Evolutionary conservation across 2,797 vertebrate genomes (phyloP).

Genomic region (Pempheris klunzingeri): DNA sequence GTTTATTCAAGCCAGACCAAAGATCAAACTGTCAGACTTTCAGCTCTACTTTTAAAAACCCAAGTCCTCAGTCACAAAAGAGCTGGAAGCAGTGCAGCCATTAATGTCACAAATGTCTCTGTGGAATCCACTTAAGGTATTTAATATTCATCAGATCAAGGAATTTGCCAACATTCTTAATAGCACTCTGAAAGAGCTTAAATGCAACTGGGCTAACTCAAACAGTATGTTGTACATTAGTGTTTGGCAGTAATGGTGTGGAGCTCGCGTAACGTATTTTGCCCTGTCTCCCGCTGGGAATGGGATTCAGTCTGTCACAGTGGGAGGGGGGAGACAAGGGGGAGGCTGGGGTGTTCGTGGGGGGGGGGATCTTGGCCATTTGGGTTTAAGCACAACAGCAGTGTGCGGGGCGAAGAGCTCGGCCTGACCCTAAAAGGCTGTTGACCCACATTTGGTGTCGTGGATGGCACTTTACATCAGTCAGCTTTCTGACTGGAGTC

Average conservation of each 20-base stretch:
- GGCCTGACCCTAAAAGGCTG: constrained; percentile 69
- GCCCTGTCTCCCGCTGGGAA: constrained; percentile 56
- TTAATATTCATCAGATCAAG: constrained; percentile 78
- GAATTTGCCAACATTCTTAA: constrained; percentile 60
- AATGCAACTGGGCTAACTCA: constrained; percentile 20
- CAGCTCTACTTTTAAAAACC: neutral
- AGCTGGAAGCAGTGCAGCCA: constrained; percentile 34
- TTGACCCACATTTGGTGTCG: constrained; percentile 74
- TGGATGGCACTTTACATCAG: constrained; percentile 52
- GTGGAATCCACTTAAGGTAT: constrained; percentile 69
- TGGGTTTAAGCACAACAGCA: constrained; percentile 53
- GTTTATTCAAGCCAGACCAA: neutral
- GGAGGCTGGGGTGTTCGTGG: constrained; percentile 15
- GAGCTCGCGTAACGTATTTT: constrained; percentile 20
- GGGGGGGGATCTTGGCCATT: constrained; percentile 41
- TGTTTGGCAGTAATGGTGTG: constrained; percentile 25
- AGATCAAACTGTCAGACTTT: constrained; percentile 1
- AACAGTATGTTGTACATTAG: constrained; percentile 61
- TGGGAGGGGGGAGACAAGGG: constrained; percentile 6
- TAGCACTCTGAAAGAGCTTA: constrained; percentile 47
- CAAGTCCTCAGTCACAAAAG: constrained; percentile 16
- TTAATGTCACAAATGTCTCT: constrained; percentile 60
- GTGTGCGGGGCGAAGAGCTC: constrained; percentile 45
- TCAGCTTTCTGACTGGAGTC: constrained; percentile 40
- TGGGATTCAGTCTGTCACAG: constrained; percentile 47